phyloP scores from a whole-genome alignment of 92 coral and sea anemone species.

The Palythoa grandiflora region DNA sequence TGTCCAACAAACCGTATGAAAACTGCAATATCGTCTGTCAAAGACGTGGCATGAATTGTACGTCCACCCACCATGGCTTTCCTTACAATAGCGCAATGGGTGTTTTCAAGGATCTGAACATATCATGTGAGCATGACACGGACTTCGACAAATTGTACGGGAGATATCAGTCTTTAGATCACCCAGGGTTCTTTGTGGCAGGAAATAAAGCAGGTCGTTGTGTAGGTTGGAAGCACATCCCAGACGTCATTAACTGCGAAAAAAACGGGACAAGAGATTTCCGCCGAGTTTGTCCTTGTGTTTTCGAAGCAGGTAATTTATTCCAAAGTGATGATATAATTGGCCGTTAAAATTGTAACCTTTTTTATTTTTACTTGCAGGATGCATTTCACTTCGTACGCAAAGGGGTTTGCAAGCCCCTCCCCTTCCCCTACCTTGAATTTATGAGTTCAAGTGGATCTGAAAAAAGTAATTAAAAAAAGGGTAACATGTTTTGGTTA shows the following conservation, averaged over 20 bases:
- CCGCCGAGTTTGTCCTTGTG: conserved; percentile 39
- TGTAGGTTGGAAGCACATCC: conserved; percentile 21
- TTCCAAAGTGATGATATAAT: no score
- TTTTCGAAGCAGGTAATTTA: conserved; percentile 12
- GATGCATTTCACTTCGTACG: no score
- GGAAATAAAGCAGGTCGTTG: not conserved
- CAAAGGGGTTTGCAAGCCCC: no score
- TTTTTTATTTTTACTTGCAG: no score
- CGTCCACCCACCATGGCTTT: conserved; percentile 30
- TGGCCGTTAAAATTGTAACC: no score
- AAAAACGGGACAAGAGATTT: not conserved
- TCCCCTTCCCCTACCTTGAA: no score
- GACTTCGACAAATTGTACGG: conserved; percentile 11
- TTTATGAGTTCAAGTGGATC: no score
- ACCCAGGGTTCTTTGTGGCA: conserved; percentile 2
- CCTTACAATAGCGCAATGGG: conserved; percentile 17
- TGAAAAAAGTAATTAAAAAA: no score
- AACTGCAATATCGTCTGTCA: conserved; percentile 30
- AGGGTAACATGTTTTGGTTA: no score
- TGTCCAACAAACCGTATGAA: not conserved
- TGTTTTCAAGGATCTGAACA: not conserved
- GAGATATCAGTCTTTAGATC: conserved; percentile 29
- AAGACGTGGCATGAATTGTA: not conserved
- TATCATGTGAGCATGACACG: not conserved
- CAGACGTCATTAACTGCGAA: conserved; percentile 32